Evolutionary conservation across 2,113 vertebrate genomes (phyloP).

Genomic region (Myocastor coypus): DNA sequence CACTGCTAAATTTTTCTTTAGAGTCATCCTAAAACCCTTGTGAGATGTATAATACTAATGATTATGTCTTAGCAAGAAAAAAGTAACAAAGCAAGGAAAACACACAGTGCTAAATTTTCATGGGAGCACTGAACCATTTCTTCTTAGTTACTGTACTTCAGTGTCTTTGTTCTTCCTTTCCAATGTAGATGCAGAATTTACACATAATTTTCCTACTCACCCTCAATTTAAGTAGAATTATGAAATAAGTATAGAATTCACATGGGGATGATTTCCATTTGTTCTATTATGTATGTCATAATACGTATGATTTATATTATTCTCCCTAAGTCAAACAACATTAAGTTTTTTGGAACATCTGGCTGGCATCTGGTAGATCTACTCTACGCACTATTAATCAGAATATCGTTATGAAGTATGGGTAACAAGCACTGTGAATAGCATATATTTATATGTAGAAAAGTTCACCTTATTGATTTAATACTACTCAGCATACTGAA

Average conservation of each 20-base stretch:
- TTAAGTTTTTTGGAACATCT: slow-evolving; percentile 82
- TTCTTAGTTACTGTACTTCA: not conserved
- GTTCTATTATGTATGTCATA: slow-evolving; percentile 78
- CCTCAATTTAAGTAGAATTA: slow-evolving; percentile 64
- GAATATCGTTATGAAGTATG: slow-evolving; percentile 79
- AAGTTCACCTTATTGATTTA: slow-evolving; percentile 80
- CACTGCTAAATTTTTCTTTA: not conserved
- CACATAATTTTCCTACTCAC: slow-evolving; percentile 20
- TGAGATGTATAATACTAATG: not conserved
- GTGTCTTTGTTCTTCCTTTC: slow-evolving; percentile 4
- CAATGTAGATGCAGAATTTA: not conserved
- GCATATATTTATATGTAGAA: slow-evolving; percentile 73
- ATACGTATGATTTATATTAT: slow-evolving; percentile 78
- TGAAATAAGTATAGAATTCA: slow-evolving; percentile 58
- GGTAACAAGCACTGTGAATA: slow-evolving; percentile 71
- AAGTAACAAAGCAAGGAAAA: not conserved
- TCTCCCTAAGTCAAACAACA: slow-evolving; percentile 78
- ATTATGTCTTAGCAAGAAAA: slow-evolving; percentile 9
- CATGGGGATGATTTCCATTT: slow-evolving; percentile 77
- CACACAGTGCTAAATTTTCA: not conserved
- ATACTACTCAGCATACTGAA: slow-evolving; percentile 55
- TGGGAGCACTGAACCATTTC: not conserved
- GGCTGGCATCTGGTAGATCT: slow-evolving; percentile 83
- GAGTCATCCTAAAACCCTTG: not conserved
- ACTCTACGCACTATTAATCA: slow-evolving; percentile 82